These are phyloP conservation scores for Canis aureus DNA, from an alignment of 2,113 vertebrate species.

Conservation along the genomic window DNA sequence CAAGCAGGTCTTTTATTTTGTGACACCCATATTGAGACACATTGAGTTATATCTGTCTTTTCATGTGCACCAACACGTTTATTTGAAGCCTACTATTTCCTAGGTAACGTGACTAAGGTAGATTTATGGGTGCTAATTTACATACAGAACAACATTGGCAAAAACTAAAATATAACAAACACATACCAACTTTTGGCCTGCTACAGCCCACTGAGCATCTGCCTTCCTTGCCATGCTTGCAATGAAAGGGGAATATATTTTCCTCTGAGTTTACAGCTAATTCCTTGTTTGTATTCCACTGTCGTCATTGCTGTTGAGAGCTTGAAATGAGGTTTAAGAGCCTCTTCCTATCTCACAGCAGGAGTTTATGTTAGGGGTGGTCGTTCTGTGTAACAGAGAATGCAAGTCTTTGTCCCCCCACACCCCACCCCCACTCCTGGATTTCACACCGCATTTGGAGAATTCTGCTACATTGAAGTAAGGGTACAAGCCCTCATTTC, in stretches of 20 bases:
- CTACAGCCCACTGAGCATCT: slow-evolving; percentile 55
- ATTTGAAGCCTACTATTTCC: slow-evolving; percentile 57
- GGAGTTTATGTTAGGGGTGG: slow-evolving; percentile 9
- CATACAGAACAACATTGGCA: slow-evolving; percentile 54
- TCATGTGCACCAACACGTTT: slow-evolving; percentile 53
- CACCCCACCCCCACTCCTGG: background rate
- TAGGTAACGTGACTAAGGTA: slow-evolving; percentile 47
- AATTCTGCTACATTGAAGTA: background rate
- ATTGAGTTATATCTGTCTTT: slow-evolving; percentile 64
- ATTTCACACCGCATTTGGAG: background rate
- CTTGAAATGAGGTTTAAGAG: slow-evolving; percentile 70
- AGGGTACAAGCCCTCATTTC: background rate
- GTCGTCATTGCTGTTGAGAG: slow-evolving; percentile 57
- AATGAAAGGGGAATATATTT: slow-evolving; percentile 61
- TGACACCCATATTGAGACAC: background rate
- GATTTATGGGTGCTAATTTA: slow-evolving; percentile 67
- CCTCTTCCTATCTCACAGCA: slow-evolving; percentile 69
- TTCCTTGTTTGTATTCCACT: slow-evolving; percentile 74
- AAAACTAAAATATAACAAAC: slow-evolving; percentile 59
- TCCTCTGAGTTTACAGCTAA: slow-evolving; percentile 57
- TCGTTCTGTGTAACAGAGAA: background rate
- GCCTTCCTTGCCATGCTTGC: slow-evolving; percentile 32
- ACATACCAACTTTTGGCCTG: slow-evolving; percentile 50
- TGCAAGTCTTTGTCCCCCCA: background rate
- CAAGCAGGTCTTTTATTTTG: slow-evolving; percentile 58